Percentiles rank a stretch among this genome's conserved stretches.
phyloP scores from a whole-genome alignment of 2,888 invertebrate species.

The Acanthosepion pharaonis region DNA sequence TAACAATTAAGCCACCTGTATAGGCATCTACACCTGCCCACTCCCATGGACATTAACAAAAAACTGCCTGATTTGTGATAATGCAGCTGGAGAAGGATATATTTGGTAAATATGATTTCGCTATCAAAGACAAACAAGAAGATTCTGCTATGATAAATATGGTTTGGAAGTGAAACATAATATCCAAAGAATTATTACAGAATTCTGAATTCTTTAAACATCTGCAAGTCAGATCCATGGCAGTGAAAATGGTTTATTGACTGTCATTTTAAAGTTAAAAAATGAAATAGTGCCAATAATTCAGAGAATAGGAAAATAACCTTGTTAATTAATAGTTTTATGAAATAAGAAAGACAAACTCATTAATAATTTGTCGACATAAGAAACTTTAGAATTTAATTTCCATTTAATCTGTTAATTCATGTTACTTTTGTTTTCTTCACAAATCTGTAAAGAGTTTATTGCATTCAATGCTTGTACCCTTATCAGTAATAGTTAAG shows the following conservation, averaged over 20 bases:
- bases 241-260: background rate
- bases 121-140: conserved; percentile 7
- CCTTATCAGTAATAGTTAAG: no score
- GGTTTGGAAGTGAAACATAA: background rate
- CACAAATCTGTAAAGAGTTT: background rate
- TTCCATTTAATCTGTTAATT: background rate
- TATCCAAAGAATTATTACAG: background rate
- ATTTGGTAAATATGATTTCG: background rate
- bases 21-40: no score
- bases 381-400: background rate
- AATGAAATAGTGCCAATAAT: background rate
- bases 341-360: background rate
- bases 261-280: background rate
- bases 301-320: background rate
- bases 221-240: background rate
- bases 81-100: background rate
- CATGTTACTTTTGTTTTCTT: background rate
- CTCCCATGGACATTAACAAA: background rate
- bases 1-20: no score
- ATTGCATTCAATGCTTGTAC: no score
- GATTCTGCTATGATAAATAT: background rate
- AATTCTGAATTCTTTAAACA: background rate
- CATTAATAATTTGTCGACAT: background rate
- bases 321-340: background rate
- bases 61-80: background rate